These are phyloP conservation scores for Alcis repandata DNA, from an alignment of 2,888 invertebrate species.

Conservation along the genomic window DNA sequence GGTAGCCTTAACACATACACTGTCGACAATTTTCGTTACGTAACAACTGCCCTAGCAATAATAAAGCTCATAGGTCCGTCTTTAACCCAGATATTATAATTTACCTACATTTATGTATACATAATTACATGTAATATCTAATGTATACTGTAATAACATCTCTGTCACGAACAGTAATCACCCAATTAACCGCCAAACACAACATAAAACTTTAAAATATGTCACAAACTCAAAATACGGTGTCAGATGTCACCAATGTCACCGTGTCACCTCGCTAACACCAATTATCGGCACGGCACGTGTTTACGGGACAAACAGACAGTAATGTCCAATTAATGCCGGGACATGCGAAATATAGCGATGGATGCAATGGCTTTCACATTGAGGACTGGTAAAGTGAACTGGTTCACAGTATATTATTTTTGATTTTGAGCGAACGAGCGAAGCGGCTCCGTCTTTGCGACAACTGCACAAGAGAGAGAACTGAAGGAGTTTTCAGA, in stretches of 20 bases:
- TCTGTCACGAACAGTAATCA: background rate
- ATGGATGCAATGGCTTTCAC: constrained; percentile 63
- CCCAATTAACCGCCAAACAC: constrained; percentile 1
- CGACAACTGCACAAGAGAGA: too few relatives aligned
- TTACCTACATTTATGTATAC: too few relatives aligned
- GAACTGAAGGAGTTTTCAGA: too few relatives aligned
- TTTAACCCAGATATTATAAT: too few relatives aligned
- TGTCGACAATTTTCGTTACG: too few relatives aligned
- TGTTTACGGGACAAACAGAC: constrained; percentile 73
- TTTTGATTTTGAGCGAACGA: too few relatives aligned
- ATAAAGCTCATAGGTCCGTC: too few relatives aligned
- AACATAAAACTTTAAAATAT: constrained; percentile 4
- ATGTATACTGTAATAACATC: background rate
- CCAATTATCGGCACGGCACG: constrained; percentile 50
- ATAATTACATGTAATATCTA: too few relatives aligned
- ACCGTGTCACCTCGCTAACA: constrained; percentile 46
- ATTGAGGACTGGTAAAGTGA: constrained; percentile 50
- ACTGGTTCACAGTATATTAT: too few relatives aligned
- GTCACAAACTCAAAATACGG: constrained; percentile 34
- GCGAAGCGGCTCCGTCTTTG: too few relatives aligned
- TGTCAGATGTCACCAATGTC: constrained; percentile 45
- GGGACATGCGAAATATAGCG: constrained; percentile 61
- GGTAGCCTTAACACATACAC: too few relatives aligned
- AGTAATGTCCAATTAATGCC: constrained; percentile 62
- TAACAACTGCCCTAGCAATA: too few relatives aligned